Evolutionary conservation across 2,797 vertebrate species (phyloP).

Genomic region (Spinus pinus): DNA sequence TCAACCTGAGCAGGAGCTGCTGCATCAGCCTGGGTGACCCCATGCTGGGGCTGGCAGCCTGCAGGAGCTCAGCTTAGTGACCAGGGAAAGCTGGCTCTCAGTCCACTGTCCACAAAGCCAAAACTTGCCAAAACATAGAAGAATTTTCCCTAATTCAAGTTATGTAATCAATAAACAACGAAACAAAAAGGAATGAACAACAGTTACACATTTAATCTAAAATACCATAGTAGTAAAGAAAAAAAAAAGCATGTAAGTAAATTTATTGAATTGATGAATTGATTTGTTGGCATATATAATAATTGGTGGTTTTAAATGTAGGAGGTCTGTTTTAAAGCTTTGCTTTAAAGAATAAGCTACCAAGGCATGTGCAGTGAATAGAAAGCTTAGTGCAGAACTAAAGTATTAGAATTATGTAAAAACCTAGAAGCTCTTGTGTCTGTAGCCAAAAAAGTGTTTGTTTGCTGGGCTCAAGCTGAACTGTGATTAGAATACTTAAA

Average conservation of each 20-base stretch:
- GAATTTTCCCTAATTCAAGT: neutral
- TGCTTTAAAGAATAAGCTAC: neutral
- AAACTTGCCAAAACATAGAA: neutral
- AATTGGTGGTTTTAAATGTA: neutral
- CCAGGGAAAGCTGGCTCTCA: neutral
- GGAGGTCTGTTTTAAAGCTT: conserved; percentile 6
- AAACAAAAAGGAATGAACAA: neutral
- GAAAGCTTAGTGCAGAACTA: neutral
- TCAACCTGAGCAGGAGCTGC: conserved; percentile 24
- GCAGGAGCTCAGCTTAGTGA: neutral
- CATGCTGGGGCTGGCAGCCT: neutral
- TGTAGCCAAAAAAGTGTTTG: conserved; percentile 1
- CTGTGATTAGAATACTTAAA: neutral
- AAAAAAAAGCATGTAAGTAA: neutral
- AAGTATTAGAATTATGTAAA: neutral
- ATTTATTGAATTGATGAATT: neutral
- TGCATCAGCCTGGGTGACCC: neutral
- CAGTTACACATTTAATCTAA: neutral
- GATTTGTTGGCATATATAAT: neutral
- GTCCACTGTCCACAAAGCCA: neutral
- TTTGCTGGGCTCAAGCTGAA: neutral
- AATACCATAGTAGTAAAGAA: neutral
- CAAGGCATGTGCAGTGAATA: neutral
- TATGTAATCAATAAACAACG: neutral
- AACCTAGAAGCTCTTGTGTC: neutral